Percentiles rank a stretch among this genome's conserved stretches.
Conservation (phyloP, 2,113 vertebrate genomes). For the Gulo gulo region DNA sequence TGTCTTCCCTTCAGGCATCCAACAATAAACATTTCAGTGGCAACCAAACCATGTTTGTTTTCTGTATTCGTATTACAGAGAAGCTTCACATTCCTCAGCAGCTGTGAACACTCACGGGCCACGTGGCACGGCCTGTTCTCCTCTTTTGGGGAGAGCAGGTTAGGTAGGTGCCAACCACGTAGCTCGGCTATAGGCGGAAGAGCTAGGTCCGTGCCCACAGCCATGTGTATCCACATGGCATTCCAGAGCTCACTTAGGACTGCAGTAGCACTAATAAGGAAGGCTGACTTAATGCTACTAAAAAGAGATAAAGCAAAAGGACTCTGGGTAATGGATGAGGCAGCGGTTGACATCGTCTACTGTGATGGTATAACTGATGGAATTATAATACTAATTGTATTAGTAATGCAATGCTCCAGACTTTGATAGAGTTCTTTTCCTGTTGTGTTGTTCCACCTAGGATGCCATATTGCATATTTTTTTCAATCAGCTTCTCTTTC, state of each 20-base stretch:
- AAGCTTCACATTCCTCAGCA: neutral
- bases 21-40: neutral
- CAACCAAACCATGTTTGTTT: constrained; percentile 5
- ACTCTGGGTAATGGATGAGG: neutral
- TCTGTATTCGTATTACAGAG: neutral
- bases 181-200: neutral
- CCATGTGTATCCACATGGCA: neutral
- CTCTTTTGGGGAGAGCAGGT: neutral
- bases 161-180: neutral
- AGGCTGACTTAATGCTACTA: neutral
- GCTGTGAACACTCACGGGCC: neutral
- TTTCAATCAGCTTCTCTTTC: neutral
- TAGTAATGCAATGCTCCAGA: neutral
- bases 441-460: neutral
- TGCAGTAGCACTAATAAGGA: neutral
- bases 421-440: neutral
- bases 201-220: neutral
- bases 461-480: neutral
- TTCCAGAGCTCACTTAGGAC: neutral
- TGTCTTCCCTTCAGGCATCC: neutral
- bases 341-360: neutral
- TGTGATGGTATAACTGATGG: neutral
- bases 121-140: neutral
- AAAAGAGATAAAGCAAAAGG: neutral
- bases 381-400: neutral